These are phyloP conservation scores for Lycodopsis pacificus DNA, from an alignment of 2,797 vertebrate species.

Conservation along the genomic window DNA sequence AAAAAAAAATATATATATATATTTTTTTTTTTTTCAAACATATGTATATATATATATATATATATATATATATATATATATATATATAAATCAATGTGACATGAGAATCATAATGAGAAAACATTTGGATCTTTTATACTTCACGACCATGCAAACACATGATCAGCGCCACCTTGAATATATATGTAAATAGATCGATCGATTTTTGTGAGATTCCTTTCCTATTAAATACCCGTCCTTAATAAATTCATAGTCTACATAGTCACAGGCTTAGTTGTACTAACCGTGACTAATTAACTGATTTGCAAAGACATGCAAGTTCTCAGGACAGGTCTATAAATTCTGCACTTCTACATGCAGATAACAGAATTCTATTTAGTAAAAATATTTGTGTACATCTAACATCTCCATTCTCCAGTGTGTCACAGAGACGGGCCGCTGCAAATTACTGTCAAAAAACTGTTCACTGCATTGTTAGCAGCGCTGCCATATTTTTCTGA, in stretches of 20 bases:
- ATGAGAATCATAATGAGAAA: no score
- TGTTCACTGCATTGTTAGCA: slow-evolving; percentile 35
- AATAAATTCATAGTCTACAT: background rate
- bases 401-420: slow-evolving; percentile 16
- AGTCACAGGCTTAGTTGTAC: background rate
- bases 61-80: no score
- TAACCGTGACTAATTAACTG: background rate
- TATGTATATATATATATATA: no score
- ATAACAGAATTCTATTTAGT: background rate
- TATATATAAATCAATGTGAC: no score
- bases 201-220: background rate
- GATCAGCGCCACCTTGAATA: background rate
- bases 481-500: slow-evolving; percentile 38
- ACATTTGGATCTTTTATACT: no score
- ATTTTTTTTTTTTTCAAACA: no score
- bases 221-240: no score
- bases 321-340: background rate
- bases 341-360: background rate
- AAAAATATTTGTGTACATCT: background rate
- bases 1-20: no score
- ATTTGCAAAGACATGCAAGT: background rate
- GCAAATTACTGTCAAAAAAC: slow-evolving; percentile 60
- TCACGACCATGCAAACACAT: no score
- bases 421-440: slow-evolving; percentile 17
- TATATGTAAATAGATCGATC: background rate